Percentiles rank a stretch among this genome's conserved stretches.
Evolutionary conservation across 2,797 vertebrate species (phyloP).

Genomic region (Neolamprologus multifasciatus): DNA sequence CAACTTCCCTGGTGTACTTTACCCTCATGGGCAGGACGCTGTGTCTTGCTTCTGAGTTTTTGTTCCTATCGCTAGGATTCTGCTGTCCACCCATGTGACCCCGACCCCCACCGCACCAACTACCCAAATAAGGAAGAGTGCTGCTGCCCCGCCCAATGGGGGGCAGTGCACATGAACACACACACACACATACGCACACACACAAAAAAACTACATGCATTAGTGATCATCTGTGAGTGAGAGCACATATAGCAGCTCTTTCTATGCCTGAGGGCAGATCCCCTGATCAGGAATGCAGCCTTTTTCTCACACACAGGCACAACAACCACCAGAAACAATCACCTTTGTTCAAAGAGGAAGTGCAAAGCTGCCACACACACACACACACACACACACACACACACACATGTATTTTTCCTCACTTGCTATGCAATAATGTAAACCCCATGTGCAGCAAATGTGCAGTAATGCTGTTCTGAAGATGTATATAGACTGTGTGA

Average conservation of each 20-base stretch:
- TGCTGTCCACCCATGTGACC: constrained; percentile 69
- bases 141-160: constrained; percentile 59
- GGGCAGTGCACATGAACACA: constrained; percentile 36
- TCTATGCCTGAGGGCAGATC: not conserved
- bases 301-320: not conserved
- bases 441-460: constrained; percentile 7
- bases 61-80: constrained; percentile 58
- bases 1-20: not conserved
- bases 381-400: not conserved
- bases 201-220: constrained; percentile 38
- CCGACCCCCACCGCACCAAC: not conserved
- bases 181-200: not conserved
- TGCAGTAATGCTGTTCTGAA: constrained; percentile 11
- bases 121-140: constrained; percentile 73
- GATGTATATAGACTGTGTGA: not conserved
- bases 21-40: constrained; percentile 7
- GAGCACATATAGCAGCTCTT: not conserved
- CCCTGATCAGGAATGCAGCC: constrained; percentile 7
- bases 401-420: constrained; percentile 2
- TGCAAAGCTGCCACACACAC: not conserved
- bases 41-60: constrained; percentile 54
- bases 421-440: constrained; percentile 42
- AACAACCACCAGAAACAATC: constrained; percentile 7
- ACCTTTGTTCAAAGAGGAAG: constrained; percentile 31
- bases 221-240: constrained; percentile 11